These are phyloP conservation scores for Gobio gobio DNA, from an alignment of 2,113 vertebrate genomes.

Conservation along the genomic window DNA sequence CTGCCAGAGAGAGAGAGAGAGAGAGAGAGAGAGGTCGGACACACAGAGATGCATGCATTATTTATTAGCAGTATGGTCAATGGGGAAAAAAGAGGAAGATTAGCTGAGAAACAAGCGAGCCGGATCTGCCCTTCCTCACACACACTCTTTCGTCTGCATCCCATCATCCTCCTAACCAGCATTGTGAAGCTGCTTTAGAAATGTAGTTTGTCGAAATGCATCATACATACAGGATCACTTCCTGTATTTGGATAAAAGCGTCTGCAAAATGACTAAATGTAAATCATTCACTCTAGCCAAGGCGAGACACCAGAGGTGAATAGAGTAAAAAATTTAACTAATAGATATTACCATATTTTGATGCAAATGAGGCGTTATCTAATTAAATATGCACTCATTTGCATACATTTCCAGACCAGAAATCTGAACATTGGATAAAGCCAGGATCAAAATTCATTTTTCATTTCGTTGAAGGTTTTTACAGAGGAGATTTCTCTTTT, in stretches of 20 bases:
- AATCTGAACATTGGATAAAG: neutral
- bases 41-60: conserved; percentile 64
- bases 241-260: too few species aligned
- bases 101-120: conserved; percentile 36
- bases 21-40: conserved; percentile 46
- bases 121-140: conserved; percentile 37
- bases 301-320: neutral
- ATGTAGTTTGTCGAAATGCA: neutral
- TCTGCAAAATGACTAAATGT: too few species aligned
- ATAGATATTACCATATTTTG: neutral
- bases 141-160: conserved; percentile 24
- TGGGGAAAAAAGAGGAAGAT: conserved; percentile 31
- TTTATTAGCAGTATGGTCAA: conserved; percentile 62
- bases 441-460: too few species aligned
- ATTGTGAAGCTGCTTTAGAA: neutral
- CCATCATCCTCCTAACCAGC: conserved; percentile 37
- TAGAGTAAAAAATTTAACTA: neutral
- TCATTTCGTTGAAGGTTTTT: too few species aligned
- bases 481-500: too few species aligned
- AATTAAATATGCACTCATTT: neutral
- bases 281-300: neutral
- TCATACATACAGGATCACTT: too few species aligned
- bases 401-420: neutral
- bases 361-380: neutral
- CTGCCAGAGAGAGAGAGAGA: conserved; percentile 9